Evolutionary conservation across 2,797 vertebrate species (phyloP), one percentile per base, ranked within the genome.

Genomic region (Acropternis orthonyx): DNA sequence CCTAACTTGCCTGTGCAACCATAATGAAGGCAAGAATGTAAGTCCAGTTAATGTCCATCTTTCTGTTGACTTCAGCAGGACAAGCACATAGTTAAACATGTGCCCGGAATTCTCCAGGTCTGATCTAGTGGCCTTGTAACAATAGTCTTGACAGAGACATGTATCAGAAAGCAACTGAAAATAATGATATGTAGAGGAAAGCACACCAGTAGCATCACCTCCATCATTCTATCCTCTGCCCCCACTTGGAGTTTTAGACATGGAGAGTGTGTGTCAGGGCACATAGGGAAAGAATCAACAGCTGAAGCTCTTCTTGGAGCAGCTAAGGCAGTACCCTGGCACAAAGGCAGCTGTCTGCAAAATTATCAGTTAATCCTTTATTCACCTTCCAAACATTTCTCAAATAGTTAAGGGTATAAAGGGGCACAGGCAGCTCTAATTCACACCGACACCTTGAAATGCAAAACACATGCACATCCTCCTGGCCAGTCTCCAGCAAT

Each of bases 301-400:
- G 81, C 69, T 80, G 73, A 76, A 77, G 14, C 67, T 92, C 79
- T 41, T 82, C 62, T 22, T 26, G 46, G 39, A 80, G 82, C 22
- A 4, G 36, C 77, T 69, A 34, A 63, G 34, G 74, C 20, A 80
- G 52, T 28, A 84, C 19, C 17, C 18, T 12, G 44, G 43, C 65
- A 82, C 59, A 79, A 83, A 72, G 27, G 48, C 68, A 89, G 77
- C 73, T 80, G 88, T 67, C 79, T 68, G 80, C 75, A 93, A 91
- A 95, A 93, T 93, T 84, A 95, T 75, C 85, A 92, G 69, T 91
- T 95, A 89, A 94, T 95, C 87, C 80, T 94, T 91, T 75, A 79
- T 75, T 93, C 71, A 63, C 84, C 94, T 83, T 90, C 92, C 85
- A 84, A 96, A 91, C 80, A 95, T 93, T 95, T 93, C 94, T 92